Evolutionary conservation across 2,888 invertebrate genomes (phyloP), one percentile per base, ranked within the genome.

Genomic region (Hydraecia micacea): DNA sequence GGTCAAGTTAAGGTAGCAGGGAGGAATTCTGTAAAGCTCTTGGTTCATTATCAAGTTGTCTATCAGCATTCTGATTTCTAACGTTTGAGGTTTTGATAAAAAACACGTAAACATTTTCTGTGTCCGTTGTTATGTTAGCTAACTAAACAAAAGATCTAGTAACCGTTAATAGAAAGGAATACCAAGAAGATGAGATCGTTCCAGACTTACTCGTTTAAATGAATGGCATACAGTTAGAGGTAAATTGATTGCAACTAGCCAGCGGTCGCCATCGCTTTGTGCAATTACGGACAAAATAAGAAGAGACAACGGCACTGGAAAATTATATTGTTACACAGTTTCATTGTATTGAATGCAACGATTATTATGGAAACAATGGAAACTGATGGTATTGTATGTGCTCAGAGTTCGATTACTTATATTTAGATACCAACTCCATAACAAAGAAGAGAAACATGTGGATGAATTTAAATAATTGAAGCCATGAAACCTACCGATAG

Each of bases 311-410:
- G 66, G 49, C 25, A 13, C 32, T 60, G 32, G 66, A 67, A 73
- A 80, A 71, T 66, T 49, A 70, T 82, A 66, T 70, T 70, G 46
- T 73, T 79, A 67, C 78, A 67, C 55, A 15, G 52, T 77, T 83
- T 68, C 55, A 55, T 82, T 68, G 55, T 68, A 76, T 46, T 68
- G 28, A 55, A 82, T 63, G 8, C 55, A n/a, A 68, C 15, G 28
- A 63, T 76, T 58, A 63, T 77, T 63, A 28, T 68, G 55, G n/a
- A 58, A 46, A 67, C 25, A 52, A 42, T 42, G n/a, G n/a, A n/a
- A n/a, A n/a, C n/a, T n/a, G n/a, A n/a, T 32, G 18, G 15, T 63
- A 39, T 55, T 81, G 28, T 67, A 15, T n/a, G 7, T 58, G 21
- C 13, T 21, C 21, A 39, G 32, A 42, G 15, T 66, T 81, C 13